Percentiles rank a stretch among this genome's conserved stretches.
Evolutionary conservation across 2,888 invertebrate species (phyloP).

Genomic region (Matsumyia berberina): DNA sequence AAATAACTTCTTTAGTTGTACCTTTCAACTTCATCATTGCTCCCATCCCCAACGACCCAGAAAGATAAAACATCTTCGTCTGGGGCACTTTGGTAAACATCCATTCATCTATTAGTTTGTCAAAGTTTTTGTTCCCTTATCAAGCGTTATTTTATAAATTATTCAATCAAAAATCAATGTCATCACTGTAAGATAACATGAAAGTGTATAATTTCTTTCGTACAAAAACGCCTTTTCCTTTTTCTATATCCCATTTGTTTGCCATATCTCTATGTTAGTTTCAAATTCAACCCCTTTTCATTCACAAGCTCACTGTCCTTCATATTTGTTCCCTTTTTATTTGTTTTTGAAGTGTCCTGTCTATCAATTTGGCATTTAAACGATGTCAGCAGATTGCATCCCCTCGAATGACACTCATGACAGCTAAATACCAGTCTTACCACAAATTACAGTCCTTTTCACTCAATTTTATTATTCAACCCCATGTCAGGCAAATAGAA

Average conservation of each 20-base stretch:
- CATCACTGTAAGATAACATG: background rate
- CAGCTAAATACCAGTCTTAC: slow-evolving; percentile 74
- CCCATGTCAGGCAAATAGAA: slow-evolving; percentile 64
- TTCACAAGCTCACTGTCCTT: background rate
- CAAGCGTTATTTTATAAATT: background rate
- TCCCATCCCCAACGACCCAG: too few species aligned
- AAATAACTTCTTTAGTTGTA: too few species aligned
- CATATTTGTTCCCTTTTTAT: slow-evolving; percentile 11
- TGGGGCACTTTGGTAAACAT: too few species aligned
- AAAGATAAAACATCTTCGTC: too few species aligned
- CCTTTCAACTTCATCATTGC: too few species aligned
- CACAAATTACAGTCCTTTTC: slow-evolving; percentile 73
- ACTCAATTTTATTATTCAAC: slow-evolving; percentile 50
- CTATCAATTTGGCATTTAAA: slow-evolving; percentile 69
- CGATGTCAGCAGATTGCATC: slow-evolving; percentile 66
- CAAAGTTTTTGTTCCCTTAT: background rate
- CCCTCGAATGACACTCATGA: slow-evolving; percentile 62
- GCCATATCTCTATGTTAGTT: slow-evolving; percentile 6
- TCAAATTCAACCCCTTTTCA: slow-evolving; percentile 22
- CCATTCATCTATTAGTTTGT: background rate
- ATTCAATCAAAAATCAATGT: background rate
- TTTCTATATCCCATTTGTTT: background rate
- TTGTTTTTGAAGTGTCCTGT: slow-evolving; percentile 57
- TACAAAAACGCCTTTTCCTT: background rate
- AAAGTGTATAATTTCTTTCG: background rate